Evolutionary conservation across 2,113 vertebrate species (phyloP).

Genomic region (Seriola rivoliana): DNA sequence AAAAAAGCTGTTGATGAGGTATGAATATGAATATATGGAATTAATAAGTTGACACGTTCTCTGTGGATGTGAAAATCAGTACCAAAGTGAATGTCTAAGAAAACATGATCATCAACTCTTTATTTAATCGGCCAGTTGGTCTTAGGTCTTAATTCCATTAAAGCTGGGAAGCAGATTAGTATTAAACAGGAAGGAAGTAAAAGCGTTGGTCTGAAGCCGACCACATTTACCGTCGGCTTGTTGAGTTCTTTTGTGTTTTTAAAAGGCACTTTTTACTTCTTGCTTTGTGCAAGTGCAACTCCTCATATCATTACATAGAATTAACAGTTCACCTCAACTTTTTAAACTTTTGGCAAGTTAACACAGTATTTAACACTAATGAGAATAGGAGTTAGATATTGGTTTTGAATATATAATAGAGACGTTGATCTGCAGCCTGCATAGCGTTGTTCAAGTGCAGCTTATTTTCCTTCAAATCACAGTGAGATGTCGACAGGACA

Average conservation of each 20-base stretch:
- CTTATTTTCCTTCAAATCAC: slow-evolving; percentile 59
- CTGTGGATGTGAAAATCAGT: slow-evolving; percentile 73
- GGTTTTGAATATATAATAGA: slow-evolving; percentile 67
- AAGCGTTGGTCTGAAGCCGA: slow-evolving; percentile 37
- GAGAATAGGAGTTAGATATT: slow-evolving; percentile 65
- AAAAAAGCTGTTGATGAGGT: slow-evolving; percentile 38
- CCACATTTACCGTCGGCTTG: slow-evolving; percentile 32
- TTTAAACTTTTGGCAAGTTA: slow-evolving; percentile 55
- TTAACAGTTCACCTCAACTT: slow-evolving; percentile 65
- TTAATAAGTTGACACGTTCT: slow-evolving; percentile 56
- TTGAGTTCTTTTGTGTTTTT: slow-evolving; percentile 55
- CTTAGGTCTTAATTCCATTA: slow-evolving; percentile 47
- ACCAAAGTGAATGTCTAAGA: slow-evolving; percentile 82
- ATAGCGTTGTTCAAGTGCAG: slow-evolving; percentile 68
- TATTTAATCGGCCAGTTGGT: slow-evolving; percentile 45
- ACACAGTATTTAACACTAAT: slow-evolving; percentile 71
- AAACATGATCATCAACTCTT: slow-evolving; percentile 37
- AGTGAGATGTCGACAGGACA: slow-evolving; percentile 64
- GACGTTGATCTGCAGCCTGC: slow-evolving; percentile 80
- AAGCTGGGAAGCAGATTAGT: slow-evolving; percentile 2
- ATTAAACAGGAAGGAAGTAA: slow-evolving; percentile 11
- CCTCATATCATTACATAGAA: slow-evolving; percentile 63
- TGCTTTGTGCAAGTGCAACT: slow-evolving; percentile 66
- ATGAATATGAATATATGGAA: slow-evolving; percentile 54
- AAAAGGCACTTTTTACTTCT: slow-evolving; percentile 75